Evolutionary conservation across 1,140 invertebrate species (phyloP).

Genomic region (Ceratoteleas bidentatus): DNA sequence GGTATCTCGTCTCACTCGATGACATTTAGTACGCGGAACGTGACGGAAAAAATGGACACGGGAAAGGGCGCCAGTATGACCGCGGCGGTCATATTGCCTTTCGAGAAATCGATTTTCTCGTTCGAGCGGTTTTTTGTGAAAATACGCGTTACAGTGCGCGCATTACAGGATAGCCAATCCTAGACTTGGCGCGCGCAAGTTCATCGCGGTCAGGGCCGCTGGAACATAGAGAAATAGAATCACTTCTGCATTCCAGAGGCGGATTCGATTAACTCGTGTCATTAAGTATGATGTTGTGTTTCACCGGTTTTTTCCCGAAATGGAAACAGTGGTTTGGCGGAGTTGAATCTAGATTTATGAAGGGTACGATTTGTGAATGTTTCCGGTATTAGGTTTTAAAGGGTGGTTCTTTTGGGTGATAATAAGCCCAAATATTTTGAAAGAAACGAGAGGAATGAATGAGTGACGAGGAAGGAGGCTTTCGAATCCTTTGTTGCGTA

Average conservation of each 20-base stretch:
- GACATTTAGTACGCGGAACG: conserved; percentile 36
- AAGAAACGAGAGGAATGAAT: neutral
- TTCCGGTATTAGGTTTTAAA: neutral
- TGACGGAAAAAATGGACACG: conserved; percentile 28
- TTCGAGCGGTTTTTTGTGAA: conserved; percentile 52
- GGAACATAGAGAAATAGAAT: conserved; percentile 67
- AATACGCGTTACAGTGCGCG: conserved; percentile 48
- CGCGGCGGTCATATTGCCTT: conserved; percentile 31
- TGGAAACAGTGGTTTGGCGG: no score
- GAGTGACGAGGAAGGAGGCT: neutral
- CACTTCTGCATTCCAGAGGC: conserved; percentile 68
- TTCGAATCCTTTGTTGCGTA: conserved; percentile 37
- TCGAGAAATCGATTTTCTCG: conserved; percentile 60
- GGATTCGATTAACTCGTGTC: conserved; percentile 29
- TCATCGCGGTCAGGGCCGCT: conserved; percentile 66
- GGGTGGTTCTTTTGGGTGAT: neutral
- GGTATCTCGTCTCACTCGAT: conserved; percentile 39
- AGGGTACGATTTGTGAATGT: neutral
- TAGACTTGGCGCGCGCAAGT: conserved; percentile 51
- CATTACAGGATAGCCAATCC: conserved; percentile 43
- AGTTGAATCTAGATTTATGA: neutral
- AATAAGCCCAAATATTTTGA: neutral
- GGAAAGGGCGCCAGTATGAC: conserved; percentile 44
- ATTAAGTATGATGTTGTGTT: conserved; percentile 36
- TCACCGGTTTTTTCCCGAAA: conserved; percentile 9